A percentile compares a stretch with the other conserved stretches of the same genome.
phyloP scores from a whole-genome alignment of 2,888 invertebrate species.

The Bedellia somnulentella region DNA sequence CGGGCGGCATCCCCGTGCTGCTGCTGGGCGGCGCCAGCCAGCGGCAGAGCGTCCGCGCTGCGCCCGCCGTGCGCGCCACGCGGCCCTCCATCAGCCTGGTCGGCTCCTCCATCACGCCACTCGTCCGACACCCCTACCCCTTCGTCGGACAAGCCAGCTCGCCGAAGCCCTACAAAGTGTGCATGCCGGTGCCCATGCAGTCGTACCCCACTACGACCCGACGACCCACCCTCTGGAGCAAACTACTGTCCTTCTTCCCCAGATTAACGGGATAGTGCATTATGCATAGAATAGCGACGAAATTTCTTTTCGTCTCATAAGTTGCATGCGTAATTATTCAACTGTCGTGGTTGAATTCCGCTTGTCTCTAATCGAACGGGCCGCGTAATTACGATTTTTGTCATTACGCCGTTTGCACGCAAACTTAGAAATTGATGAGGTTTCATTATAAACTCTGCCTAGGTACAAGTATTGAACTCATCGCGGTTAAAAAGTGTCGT shows the following conservation, averaged over 20 bases:
- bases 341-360: conserved; percentile 2
- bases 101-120: conserved; percentile 35
- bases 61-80: conserved; percentile 23
- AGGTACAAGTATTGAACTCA: conserved; percentile 4
- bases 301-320: conserved; percentile 2
- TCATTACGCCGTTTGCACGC: conserved; percentile 3
- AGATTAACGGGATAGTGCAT: conserved; percentile 10
- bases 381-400: conserved; percentile 5
- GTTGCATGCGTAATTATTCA: conserved; percentile 3
- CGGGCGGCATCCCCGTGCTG: conserved; percentile 28
- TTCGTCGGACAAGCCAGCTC: conserved; percentile 28
- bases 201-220: conserved; percentile 19
- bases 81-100: conserved; percentile 32
- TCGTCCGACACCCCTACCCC: conserved; percentile 38
- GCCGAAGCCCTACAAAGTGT: conserved; percentile 30
- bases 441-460: conserved; percentile 2
- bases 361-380: not conserved
- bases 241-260: conserved; percentile 33
- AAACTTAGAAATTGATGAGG: conserved; percentile 4
- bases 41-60: conserved; percentile 22
- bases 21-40: conserved; percentile 36
- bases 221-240: conserved; percentile 30
- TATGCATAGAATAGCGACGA: not conserved
- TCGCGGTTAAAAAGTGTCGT: too few species aligned
- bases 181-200: conserved; percentile 25